Evolutionary conservation across 2,113 vertebrate genomes (phyloP).

Genomic region (Prionailurus viverrinus): DNA sequence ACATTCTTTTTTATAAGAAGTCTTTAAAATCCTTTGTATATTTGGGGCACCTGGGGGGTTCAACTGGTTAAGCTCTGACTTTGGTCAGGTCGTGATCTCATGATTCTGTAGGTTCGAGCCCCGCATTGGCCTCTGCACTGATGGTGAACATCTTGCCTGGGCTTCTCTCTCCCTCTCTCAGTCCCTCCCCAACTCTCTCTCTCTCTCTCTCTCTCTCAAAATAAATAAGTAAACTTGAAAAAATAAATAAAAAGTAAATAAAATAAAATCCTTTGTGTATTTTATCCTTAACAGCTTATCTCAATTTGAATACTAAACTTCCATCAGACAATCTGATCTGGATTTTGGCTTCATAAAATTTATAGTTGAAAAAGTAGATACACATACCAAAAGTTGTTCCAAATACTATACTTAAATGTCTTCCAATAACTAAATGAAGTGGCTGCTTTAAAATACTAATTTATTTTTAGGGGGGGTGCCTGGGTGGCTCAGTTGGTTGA

Average conservation of each 20-base stretch:
- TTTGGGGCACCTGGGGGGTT: not conserved
- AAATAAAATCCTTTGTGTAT: not conserved
- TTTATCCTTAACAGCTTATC: not conserved
- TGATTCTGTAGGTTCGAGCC: no score
- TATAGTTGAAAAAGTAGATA: not conserved
- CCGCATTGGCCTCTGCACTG: no score
- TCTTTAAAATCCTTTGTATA: not conserved
- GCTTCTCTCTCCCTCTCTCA: no score
- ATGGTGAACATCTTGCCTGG: no score
- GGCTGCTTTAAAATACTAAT: slow-evolving; percentile 5
- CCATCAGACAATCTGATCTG: not conserved
- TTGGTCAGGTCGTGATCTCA: no score
- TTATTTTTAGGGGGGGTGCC: no score
- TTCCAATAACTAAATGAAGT: not conserved
- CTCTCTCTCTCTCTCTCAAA: no score
- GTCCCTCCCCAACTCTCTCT: no score
- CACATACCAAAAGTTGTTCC: not conserved
- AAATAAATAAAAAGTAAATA: no score
- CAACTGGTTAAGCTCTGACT: no score
- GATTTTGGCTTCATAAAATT: slow-evolving; percentile 42
- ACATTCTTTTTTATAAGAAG: not conserved
- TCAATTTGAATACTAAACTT: not conserved
- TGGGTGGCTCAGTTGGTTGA: no score
- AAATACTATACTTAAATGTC: not conserved
- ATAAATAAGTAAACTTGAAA: no score